These are phyloP conservation scores for Pygocentrus nattereri DNA, from an alignment of 2,797 vertebrate species.

Conservation along the genomic window DNA sequence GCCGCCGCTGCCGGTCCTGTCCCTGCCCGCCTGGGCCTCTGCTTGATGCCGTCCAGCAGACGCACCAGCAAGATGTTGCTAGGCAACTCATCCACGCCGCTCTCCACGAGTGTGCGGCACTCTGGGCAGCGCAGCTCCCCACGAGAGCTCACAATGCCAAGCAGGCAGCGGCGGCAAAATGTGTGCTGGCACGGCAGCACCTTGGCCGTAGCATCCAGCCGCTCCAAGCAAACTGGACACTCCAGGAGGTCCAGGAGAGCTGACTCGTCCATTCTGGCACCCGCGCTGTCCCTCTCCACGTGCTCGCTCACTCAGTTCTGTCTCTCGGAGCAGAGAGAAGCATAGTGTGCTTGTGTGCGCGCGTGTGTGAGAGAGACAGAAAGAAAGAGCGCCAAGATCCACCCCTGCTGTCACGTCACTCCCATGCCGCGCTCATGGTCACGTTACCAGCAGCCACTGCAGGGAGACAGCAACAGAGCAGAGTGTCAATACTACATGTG, in stretches of 20 bases:
- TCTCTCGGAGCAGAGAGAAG: conserved; percentile 24
- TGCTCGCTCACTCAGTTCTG: conserved; percentile 38
- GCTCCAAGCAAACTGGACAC: conserved; percentile 97
- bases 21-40: conserved; percentile 87
- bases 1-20: conserved; percentile 59
- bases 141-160: conserved; percentile 93
- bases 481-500: neutral
- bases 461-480: conserved; percentile 57
- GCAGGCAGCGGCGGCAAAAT: conserved; percentile 95
- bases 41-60: conserved; percentile 97
- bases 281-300: conserved; percentile 38
- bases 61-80: conserved; percentile 98
- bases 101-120: conserved; percentile 95
- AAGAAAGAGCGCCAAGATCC: conserved; percentile 42
- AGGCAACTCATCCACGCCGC: conserved; percentile 93
- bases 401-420: conserved; percentile 86
- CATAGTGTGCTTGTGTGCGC: conserved; percentile 33
- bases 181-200: conserved; percentile 98
- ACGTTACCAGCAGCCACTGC: conserved; percentile 74
- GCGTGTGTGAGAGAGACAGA: neutral
- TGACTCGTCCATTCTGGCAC: conserved; percentile 93
- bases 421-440: conserved; percentile 87
- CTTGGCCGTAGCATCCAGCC: conserved; percentile 95
- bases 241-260: conserved; percentile 95
- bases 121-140: conserved; percentile 96